Evolutionary conservation across 2,888 invertebrate genomes (phyloP), one percentile per base, ranked within the genome.

Genomic region (Toxonevra muliebris): DNA sequence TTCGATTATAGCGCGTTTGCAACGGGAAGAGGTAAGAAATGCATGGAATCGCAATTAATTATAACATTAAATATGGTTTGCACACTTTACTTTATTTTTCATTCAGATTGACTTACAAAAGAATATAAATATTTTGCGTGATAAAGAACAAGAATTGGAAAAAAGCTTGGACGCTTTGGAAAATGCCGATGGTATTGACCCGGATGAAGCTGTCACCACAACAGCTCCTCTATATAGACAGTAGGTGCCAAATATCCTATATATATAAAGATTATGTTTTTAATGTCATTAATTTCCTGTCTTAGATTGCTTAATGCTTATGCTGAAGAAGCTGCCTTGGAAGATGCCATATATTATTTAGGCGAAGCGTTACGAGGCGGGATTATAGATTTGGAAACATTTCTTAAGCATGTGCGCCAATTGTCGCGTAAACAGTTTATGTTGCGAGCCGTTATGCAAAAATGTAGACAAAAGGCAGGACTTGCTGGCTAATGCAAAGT

Each of bases 321-420:
- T 87, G 96, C 97, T 61, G 97, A 98, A 86, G 99, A 99, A 87
- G 96, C 98, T 71, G 97, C 99, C 15, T 90, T 95, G 63, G 98
- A 99, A 87, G 99, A 99, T 88, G 95, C 97, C 70, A 97, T 99
- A 81, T 99, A 98, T 85, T 97, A 97, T 83, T 91, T 99, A 86
- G 97, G 97, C 10, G 97, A 98, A 87, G 97, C 96, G 11, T 86
- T 98, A 70, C 89, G 97, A 72, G 92, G 94, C 76, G 93, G 94
- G 71, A 95, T 96, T 9, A 95, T 99, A 80, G 97, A 97, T 87
- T 87, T 98, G 79, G 98, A 99, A 82, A 93, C 94, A 65, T 99
- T 98, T 87, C 88, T 99, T 77, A 97, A 97, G 87, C 95, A 97
- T 88, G 96, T 99, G 1, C 91, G 99, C 73, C 93, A 95, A 73